Base-by-base conservation (phyloP, 2,888 invertebrate genomes). In the Dioctria rufipes region DNA sequence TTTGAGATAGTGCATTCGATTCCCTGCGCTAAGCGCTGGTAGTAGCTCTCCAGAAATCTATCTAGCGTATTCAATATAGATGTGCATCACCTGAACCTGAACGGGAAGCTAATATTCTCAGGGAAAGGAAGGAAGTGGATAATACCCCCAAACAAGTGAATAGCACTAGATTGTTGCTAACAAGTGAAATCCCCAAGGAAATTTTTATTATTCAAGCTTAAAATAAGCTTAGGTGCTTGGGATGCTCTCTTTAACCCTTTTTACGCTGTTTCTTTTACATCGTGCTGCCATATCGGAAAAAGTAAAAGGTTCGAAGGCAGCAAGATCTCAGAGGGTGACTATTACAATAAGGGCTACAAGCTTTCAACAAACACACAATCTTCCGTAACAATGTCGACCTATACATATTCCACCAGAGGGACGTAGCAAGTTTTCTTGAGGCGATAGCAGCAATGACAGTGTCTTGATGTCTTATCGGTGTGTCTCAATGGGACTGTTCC, bases 381-480 rank as follows among this genome's bases (percentile, higher is more conserved):
- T 43, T 25, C 58, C 49, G 51, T 40, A 42, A 73, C 25, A 4
- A 60, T 25, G 13, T 40, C 25, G 25, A 25, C 49, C 11, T 42
- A 73, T 60, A 13, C 25, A 25, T 42, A 25, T 3, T 8, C 73
- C 60, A 60, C 39, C 25, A 25, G 73, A 37, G 42, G 13, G 13
- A 25, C 25, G 67, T 11, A 5, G 46, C 13, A 11, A 39, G 49
- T 51, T 71, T 37, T 37, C 37, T 37, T 37, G n/a, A 13, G 54
- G 40, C 42, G n/a, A 73, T n/a, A 39, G 60, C 58, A 25, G 43
- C 8, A 58, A 60, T 75, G 60, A 75, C 5, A n/a, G 8, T n/a
- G 25, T 71, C 39, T 71, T 71, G 71, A 71, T 54, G 71, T 43
- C n/a, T 75, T 75, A 60, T 75, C 73, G 42, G n/a, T 51, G 25